phyloP scores from a whole-genome alignment of 2,797 vertebrate species.

The Pseudocheirus occidentalis region DNA sequence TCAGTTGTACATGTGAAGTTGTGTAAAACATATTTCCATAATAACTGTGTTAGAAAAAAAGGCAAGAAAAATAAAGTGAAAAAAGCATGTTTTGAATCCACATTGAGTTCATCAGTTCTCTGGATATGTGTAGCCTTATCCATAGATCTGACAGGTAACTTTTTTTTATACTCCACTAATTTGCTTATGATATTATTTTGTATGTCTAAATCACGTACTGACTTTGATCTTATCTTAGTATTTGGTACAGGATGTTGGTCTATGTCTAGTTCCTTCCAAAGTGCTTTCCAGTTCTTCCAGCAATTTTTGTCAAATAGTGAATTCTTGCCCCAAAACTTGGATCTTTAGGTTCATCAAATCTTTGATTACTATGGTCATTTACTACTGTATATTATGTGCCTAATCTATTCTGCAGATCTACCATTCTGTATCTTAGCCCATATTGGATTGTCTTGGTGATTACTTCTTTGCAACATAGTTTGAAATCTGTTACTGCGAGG shows the following conservation, averaged over 20 bases:
- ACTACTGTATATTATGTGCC: too few relatives aligned
- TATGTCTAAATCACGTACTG: not conserved
- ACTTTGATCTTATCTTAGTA: not conserved
- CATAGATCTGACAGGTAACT: not conserved
- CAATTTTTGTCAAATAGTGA: too few relatives aligned
- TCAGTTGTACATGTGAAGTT: not conserved
- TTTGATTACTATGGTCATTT: too few relatives aligned
- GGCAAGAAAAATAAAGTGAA: not conserved
- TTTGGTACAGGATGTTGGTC: not conserved
- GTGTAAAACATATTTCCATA: not conserved
- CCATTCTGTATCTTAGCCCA: too few relatives aligned
- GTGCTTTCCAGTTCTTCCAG: too few relatives aligned
- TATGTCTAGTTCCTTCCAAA: too few relatives aligned
- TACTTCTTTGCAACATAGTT: too few relatives aligned
- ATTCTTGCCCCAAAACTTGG: too few relatives aligned
- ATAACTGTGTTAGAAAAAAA: not conserved
- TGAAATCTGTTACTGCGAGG: too few relatives aligned
- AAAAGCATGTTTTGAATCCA: not conserved
- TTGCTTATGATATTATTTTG: not conserved
- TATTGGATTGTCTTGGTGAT: too few relatives aligned
- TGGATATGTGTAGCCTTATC: not conserved
- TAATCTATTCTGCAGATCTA: too few relatives aligned
- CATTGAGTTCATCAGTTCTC: not conserved
- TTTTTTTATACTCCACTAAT: not conserved
- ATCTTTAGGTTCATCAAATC: too few relatives aligned